Conservation (phyloP, 2,888 invertebrate genomes). For the Troglohyphantes excavatus region DNA sequence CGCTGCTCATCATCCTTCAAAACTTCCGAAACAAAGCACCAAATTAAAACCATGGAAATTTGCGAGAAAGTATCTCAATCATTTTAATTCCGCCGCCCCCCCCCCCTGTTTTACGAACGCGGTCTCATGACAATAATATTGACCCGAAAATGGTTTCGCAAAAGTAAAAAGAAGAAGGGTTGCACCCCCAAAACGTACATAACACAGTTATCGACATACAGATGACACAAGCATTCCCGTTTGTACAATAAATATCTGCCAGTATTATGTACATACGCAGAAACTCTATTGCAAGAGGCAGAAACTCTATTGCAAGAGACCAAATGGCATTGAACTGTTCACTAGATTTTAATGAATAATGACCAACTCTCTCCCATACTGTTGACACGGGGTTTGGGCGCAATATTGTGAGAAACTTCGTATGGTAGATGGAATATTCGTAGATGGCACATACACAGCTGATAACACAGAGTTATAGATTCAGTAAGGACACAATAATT, state of each 20-base stretch:
- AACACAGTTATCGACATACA: conserved; percentile 24
- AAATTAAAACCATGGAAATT: conserved; percentile 12
- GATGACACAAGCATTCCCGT: conserved; percentile 6
- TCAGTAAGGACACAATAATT: conserved; percentile 49
- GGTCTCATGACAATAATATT: conserved; percentile 40
- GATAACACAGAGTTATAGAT: conserved; percentile 34
- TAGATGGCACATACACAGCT: background rate
- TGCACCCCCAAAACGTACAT: background rate
- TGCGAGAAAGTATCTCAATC: conserved; percentile 32
- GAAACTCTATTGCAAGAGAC: conserved; percentile 14
- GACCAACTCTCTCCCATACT: conserved; percentile 40
- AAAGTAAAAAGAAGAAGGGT: conserved; percentile 7
- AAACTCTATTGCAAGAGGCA: conserved; percentile 16
- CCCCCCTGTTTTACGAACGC: background rate
- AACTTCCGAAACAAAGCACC: background rate
- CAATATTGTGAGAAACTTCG: conserved; percentile 46
- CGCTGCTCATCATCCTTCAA: background rate
- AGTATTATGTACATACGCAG: background rate
- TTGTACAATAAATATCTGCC: conserved; percentile 38
- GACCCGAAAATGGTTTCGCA: conserved; percentile 1
- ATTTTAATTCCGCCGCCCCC: conserved; percentile 43
- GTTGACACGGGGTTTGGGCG: conserved; percentile 44
- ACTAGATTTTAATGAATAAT: conserved; percentile 58
- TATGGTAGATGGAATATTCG: conserved; percentile 22
- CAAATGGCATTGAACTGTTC: conserved; percentile 13